Percentiles rank a stretch among this genome's conserved stretches.
Conservation (phyloP, 2,113 vertebrate species). For the Haemorhous mexicanus region DNA sequence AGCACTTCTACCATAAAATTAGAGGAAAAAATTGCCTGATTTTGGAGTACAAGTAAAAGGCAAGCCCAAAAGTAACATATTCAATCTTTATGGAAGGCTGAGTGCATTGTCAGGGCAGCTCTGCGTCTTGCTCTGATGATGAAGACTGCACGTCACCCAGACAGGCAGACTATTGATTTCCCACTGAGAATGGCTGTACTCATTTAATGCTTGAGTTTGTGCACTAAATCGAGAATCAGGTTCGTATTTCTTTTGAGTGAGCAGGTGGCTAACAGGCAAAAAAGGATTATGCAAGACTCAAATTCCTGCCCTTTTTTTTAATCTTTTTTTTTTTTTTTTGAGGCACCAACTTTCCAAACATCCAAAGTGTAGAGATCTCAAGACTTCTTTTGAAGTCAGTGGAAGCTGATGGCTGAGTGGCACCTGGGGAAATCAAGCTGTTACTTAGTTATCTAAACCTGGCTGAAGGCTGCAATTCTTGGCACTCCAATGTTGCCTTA, state of each 20-base stretch:
- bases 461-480: neutral
- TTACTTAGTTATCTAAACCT: neutral
- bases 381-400: neutral
- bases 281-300: neutral
- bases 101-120: neutral
- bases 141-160: neutral
- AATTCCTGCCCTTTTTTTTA: neutral
- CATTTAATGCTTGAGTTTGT: neutral
- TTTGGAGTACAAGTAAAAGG: neutral
- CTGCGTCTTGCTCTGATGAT: neutral
- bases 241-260: neutral
- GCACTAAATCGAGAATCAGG: neutral
- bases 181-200: neutral
- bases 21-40: neutral
- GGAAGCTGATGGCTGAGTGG: neutral
- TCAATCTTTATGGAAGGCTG: neutral
- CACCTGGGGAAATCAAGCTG: neutral
- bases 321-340: neutral
- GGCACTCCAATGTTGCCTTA: neutral
- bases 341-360: neutral
- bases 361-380: neutral
- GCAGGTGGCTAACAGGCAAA: neutral
- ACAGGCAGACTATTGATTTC: neutral
- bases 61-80: neutral
- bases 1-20: neutral